Evolutionary conservation across 2,113 vertebrate species (phyloP), one percentile per base, ranked within the genome.

Genomic region (Sminthopsis crassicaudata): DNA sequence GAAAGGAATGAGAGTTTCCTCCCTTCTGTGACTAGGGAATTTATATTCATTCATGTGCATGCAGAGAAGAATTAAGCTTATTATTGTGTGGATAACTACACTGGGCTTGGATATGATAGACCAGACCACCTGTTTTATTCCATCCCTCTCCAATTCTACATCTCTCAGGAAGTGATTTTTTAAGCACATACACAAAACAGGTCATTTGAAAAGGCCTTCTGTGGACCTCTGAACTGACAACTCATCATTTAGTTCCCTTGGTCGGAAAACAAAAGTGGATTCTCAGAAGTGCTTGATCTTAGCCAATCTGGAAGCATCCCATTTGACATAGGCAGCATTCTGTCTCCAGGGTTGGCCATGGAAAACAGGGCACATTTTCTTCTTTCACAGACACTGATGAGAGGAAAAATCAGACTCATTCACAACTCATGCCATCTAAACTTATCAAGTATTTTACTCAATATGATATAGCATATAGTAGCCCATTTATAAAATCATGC

Each of bases 381-480:
- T 91, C 54, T 92, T 2, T 94, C 92, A 89, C 0, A 0, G 27
- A 96, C 93, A 22, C 91, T 1, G 12, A 46, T 91, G n/a, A 97
- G 93, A 96, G 92, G 50, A 90, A 96, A 94, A 92, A 96, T 90
- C 22, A 24, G 95, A 96, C 96, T 93, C n/a, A 95, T 94, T 94
- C 91, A 88, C 26, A 90, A 11, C 50, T 96, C 46, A 54, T 92
- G 90, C 60, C 90, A 89, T 11, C 96, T 0, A 92, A 84, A 76
- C 93, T 89, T 55, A 76, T 76, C 30, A n/a, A 97, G 67, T 27
- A 92, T 96, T 97, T 92, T 76, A 97, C 95, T 94, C 94, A 96
- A 95, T 88, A 67, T 4, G 46, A 96, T 96, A 94, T 24, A 27
- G 16, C 46, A 95, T 0, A 92, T 76, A 53, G 26, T 16, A 48